Evolutionary conservation across 1,140 invertebrate genomes (phyloP), one percentile per base, ranked within the genome.

Genomic region (Brachystomella parvula): DNA sequence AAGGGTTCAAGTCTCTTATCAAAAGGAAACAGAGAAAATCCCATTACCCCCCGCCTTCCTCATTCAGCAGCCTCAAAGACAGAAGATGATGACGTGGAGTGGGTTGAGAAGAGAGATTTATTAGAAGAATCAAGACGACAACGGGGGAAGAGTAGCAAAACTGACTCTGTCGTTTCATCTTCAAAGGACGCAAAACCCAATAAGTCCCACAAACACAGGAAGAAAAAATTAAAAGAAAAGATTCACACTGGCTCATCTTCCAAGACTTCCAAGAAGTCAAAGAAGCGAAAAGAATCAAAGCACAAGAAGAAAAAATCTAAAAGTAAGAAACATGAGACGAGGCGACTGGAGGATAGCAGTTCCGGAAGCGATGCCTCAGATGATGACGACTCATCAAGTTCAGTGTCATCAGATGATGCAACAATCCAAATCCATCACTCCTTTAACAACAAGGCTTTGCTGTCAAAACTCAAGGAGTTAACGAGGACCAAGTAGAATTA

Each of bases 391-490:
- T 39, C 24, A 17, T 29, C 47, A 47, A 21, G 26, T 19, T 30
- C 47, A 6, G 49, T 24, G 33, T 33, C 58, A 21, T 57, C 65
- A 15, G 33, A 61, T 3, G 33, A 59, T 17, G 61, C 66, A n/a
- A 62, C 69, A 26, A 60, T 66, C 12, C 31, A 64, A 35, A 71
- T 71, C 21, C 60, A 71, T 61, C 33, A 66, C 24, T 71, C 69
- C 15, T 32, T 68, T 19, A 57, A 69, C 53, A 68, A 68, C 35
- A 68, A 56, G 56, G 63, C 66, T 19, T 28, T 71, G 1, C 44
- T 69, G 12, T 47, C 64, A 47, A 68, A 68, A 47, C 63, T 71
- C 9, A 71, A 67, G 30, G 61, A 71, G 47, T 58, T 71, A 17
- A 69, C 64, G n/a, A 9, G 47, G 2, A 58, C 12, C 30, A 49